phyloP scores from a whole-genome alignment of 2,888 invertebrate genomes.

The Antheraea yamamai region DNA sequence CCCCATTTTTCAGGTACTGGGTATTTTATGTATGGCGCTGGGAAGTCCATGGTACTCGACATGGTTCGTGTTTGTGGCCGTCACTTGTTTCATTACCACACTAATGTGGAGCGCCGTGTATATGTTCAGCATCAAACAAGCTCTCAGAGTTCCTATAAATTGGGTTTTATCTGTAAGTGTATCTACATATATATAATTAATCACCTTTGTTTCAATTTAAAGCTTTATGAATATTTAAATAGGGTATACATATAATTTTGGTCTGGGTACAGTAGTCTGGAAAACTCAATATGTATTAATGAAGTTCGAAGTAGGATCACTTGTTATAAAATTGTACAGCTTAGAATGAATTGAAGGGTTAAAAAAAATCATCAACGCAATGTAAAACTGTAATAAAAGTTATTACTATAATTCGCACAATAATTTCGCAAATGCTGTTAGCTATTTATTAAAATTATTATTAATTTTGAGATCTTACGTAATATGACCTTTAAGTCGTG shows the following conservation, averaged over 20 bases:
- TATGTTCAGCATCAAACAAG: slow-evolving; percentile 90
- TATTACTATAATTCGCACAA: not conserved
- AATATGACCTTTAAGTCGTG: no score
- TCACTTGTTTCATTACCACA: slow-evolving; percentile 91
- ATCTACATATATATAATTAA: not conserved
- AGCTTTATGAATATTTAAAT: not conserved
- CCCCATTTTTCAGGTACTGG: slow-evolving; percentile 84
- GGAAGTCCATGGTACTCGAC: slow-evolving; percentile 87
- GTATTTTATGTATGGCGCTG: slow-evolving; percentile 92
- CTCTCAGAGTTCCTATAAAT: slow-evolving; percentile 89
- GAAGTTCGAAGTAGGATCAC: not conserved
- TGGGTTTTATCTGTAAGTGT: slow-evolving; percentile 90
- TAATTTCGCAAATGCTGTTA: no score
- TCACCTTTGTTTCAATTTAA: not conserved
- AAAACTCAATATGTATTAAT: not conserved
- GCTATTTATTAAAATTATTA: no score
- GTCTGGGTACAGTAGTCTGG: not conserved
- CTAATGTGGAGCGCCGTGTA: slow-evolving; percentile 91
- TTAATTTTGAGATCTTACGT: no score
- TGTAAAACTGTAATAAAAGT: not conserved
- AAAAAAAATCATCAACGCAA: not conserved
- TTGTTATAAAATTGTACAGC: not conserved
- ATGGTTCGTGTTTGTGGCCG: slow-evolving; percentile 93
- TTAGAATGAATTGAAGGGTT: not conserved
- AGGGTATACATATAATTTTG: not conserved